Base-by-base conservation (phyloP, 1,140 invertebrate genomes). In the Zaprionus gabonicus region DNA sequence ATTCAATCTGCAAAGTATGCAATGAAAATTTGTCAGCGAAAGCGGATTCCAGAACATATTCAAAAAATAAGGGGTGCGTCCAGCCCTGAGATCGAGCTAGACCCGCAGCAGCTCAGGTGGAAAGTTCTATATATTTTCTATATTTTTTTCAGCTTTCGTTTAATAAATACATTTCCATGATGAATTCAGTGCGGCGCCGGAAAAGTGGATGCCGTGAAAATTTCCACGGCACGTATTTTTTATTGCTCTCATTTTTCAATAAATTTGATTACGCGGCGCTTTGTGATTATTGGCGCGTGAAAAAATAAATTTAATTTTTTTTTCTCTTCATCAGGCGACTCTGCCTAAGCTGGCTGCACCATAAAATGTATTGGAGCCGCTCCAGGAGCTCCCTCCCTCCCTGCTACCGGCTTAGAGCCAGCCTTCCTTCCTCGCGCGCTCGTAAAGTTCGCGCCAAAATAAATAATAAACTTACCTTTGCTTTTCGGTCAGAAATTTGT, bases 211-310 rank as follows among this genome's bases (percentile, higher is more conserved):
- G 51, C 67, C 44, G 57, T 51, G 46, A 27, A 72, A 59, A 66
- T 67, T 59, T 56, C 38, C 12, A 55, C n/a, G 70, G 34, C 80
- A 76, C 81, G 67, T 71, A 76, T 65, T 88, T 76, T 90, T 90
- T 90, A 90, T 85, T 73, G 73, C 85, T 69, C 74, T 90, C 79
- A 90, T 90, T 90, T 90, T 90, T 90, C 85, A 90, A 90, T 90
- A 90, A 90, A 90, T 90, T 90, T 90, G 85, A 90, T 90, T 90
- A 90, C 85, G 85, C 76, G 60, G 85, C 86, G 86, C 86, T 91
- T 90, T 80, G 86, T 90, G 85, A 90, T 90, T 90, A 90, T 90
- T 90, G 85, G 85, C 80, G 85, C 81, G 85, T 90, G 86, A 90
- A 90, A 88, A 88, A 82, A 85, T 91, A 91, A 90, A 90, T 90